A percentile compares a stretch with the other conserved stretches of the same genome.
phyloP scores from a whole-genome alignment of 1,140 invertebrate species.

The Drosophila micromelanica region DNA sequence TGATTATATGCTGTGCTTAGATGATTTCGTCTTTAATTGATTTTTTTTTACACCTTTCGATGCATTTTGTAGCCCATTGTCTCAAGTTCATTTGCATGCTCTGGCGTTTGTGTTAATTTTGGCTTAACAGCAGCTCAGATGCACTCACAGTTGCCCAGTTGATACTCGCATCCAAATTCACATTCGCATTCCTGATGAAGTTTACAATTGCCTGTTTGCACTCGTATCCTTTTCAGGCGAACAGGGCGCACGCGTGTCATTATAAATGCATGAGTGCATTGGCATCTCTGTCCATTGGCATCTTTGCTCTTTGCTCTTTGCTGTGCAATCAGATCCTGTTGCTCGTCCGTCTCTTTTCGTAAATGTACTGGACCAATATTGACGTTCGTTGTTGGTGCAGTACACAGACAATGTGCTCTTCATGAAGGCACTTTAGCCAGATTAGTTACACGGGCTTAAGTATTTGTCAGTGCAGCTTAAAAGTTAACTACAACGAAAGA shows the following conservation, averaged over 20 bases:
- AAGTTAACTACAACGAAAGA: background rate
- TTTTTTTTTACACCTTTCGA: background rate
- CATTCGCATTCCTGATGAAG: constrained; percentile 30
- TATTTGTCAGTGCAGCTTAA: constrained; percentile 20
- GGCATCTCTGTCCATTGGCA: constrained; percentile 52
- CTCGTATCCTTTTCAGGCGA: background rate
- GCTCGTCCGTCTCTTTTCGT: constrained; percentile 11
- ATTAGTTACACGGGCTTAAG: constrained; percentile 23
- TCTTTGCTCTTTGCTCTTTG: constrained; percentile 12
- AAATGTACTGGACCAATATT: constrained; percentile 47
- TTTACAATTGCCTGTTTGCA: background rate
- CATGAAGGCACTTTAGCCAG: constrained; percentile 8
- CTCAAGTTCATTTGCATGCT: background rate
- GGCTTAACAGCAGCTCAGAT: constrained; percentile 43
- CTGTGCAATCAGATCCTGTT: constrained; percentile 22
- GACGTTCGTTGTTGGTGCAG: constrained; percentile 29
- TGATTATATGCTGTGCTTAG: background rate
- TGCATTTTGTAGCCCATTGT: background rate
- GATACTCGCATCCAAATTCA: constrained; percentile 4
- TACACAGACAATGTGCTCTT: constrained; percentile 1
- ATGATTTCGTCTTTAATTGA: too few relatives aligned
- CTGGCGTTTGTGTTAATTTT: constrained; percentile 46
- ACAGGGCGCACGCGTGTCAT: constrained; percentile 48
- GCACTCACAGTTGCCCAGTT: background rate
- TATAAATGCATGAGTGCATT: constrained; percentile 63